Base-by-base conservation (phyloP, 2,113 vertebrate genomes). In the Acanthisitta chloris region DNA sequence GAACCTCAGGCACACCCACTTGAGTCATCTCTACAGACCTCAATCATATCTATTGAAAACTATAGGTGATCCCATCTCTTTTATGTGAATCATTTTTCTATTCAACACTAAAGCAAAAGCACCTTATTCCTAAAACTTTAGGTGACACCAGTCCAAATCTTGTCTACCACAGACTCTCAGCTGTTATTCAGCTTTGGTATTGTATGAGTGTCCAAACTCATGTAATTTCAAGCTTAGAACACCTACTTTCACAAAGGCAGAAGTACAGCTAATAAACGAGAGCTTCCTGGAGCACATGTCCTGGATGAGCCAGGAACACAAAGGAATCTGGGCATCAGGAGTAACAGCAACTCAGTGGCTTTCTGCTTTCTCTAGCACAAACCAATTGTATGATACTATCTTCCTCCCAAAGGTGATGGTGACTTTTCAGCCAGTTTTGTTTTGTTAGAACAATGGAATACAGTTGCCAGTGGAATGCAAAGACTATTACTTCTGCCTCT, bases 271-370 rank as follows among this genome's bases (percentile, higher is more conserved):
- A 34, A 51, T n/a, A 57, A 29, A 5, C 18, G n/a, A 34, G 26
- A 26, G 0, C 16, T 59, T 70, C 31, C 31, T 77, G 34, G 7
- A n/a, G 9, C n/a, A 46, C 11, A 8, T 2, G 1, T 5, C 28
- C 7, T 23, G 29, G 8, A 21, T 65, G 26, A 79, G 4, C 19
- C 42, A 49, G 25, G 17, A 86, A 21, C 25, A 20, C 65, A 45
- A 33, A 36, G 19, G 8, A 46, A 34, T 43, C 9, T 42, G n/a
- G 10, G 7, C 28, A 16, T 17, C 8, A 40, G 16, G 8, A 52
- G 8, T 19, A 69, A 46, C 9, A 54, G 54, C n/a, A 54, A 8
- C 14, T 42, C 18, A 14, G 12, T 20, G 21, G 17, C 49, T 72
- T 85, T 12, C 5, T 18, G 9, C 21, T 29, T 78, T 36, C 29